Percentiles rank a stretch among this genome's conserved stretches.
Evolutionary conservation across 2,888 invertebrate species (phyloP).

Genomic region (Tinea trinotella): DNA sequence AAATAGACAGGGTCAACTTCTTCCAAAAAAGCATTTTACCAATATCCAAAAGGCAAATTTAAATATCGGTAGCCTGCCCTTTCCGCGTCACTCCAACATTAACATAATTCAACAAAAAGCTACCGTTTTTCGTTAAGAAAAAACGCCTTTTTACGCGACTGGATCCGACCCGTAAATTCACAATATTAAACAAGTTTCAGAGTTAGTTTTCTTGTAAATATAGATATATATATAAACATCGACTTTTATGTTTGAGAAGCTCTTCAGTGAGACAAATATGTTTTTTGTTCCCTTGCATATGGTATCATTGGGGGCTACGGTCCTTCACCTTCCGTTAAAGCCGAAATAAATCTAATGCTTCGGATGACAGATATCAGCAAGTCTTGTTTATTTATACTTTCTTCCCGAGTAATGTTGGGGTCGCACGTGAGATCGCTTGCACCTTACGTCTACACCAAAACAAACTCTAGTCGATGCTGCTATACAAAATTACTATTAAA

Average conservation of each 20-base stretch:
- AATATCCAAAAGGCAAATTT: constrained; percentile 37
- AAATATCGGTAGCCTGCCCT: constrained; percentile 53
- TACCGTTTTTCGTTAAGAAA: constrained; percentile 39
- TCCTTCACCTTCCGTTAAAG: constrained; percentile 61
- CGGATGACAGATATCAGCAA: constrained; percentile 71
- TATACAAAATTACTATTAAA: too few species aligned
- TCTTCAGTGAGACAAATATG: not conserved
- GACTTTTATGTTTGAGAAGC: not conserved
- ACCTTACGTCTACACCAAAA: constrained; percentile 46
- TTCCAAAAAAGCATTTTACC: constrained; percentile 14
- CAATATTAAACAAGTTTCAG: constrained; percentile 51
- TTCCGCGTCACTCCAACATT: constrained; percentile 54
- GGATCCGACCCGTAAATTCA: constrained; percentile 45
- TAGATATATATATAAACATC: not conserved
- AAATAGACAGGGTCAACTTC: constrained; percentile 14
- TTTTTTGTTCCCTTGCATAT: not conserved
- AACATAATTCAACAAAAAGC: constrained; percentile 67
- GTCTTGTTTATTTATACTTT: constrained; percentile 70
- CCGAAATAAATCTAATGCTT: constrained; percentile 69
- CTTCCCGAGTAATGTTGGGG: constrained; percentile 49
- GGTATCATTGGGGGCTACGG: constrained; percentile 37
- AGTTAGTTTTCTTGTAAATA: constrained; percentile 17
- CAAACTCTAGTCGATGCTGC: too few species aligned
- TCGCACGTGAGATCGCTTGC: constrained; percentile 46
- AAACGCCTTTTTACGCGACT: constrained; percentile 42